A percentile compares a stretch with the other conserved stretches of the same genome.
phyloP scores from a whole-genome alignment of 2,113 vertebrate species.

The Neofelis nebulosa region DNA sequence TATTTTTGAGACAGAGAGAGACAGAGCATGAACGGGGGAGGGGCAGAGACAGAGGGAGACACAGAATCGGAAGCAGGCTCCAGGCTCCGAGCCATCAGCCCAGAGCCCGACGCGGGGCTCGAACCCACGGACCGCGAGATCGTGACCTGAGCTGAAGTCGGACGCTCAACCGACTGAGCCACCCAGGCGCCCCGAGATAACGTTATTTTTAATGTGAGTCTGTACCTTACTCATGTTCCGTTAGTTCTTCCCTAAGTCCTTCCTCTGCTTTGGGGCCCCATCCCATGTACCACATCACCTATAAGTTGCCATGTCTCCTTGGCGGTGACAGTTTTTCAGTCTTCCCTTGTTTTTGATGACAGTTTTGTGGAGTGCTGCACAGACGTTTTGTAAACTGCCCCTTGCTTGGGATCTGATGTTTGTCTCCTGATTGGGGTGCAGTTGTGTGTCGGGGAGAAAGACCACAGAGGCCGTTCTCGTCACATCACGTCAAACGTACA shows the following conservation, averaged over 20 bases:
- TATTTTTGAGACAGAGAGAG: no score
- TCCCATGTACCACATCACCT: background rate
- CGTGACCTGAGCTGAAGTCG: no score
- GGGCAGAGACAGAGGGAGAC: no score
- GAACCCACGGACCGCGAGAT: no score
- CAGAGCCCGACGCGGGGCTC: no score
- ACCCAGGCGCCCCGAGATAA: no score
- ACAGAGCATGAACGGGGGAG: no score
- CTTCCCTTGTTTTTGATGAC: background rate
- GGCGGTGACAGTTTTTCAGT: background rate
- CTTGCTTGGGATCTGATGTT: rapidly evolving
- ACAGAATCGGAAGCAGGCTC: no score
- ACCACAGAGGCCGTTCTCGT: background rate
- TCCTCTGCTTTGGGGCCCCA: background rate
- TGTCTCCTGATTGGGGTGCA: background rate
- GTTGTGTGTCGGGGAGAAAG: background rate
- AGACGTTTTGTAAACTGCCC: background rate
- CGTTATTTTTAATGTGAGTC: background rate
- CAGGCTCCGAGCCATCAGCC: no score
- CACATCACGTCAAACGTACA: rapidly evolving
- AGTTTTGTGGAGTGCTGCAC: background rate
- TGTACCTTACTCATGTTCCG: background rate
- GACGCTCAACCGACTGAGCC: no score
- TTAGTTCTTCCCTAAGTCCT: background rate
- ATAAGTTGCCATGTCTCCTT: background rate